phyloP scores from a whole-genome alignment of 1,140 invertebrate genomes.

The Theocolax elegans region DNA sequence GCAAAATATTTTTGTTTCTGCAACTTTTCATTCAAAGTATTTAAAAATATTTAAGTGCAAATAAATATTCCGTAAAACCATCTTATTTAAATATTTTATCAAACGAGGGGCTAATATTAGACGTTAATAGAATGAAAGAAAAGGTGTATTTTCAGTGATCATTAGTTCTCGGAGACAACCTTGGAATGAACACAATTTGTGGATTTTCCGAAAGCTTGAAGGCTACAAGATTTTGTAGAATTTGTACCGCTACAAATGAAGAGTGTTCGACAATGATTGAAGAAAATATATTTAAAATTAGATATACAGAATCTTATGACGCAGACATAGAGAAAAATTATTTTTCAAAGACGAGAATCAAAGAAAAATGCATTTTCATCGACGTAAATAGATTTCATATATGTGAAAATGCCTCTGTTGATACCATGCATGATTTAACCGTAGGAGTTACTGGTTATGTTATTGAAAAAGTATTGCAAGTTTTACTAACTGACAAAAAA shows the following conservation, averaged over 20 bases:
- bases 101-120: not conserved
- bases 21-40: too few species aligned
- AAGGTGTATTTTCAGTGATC: not conserved
- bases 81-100: not conserved
- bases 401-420: not conserved
- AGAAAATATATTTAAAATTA: not conserved
- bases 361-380: not conserved
- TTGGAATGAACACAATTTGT: not conserved
- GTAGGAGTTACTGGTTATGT: not conserved
- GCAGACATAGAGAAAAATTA: not conserved
- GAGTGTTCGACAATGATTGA: not conserved
- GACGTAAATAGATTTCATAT: not conserved
- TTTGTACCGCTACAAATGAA: not conserved
- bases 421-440: not conserved
- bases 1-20: too few species aligned
- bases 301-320: not conserved
- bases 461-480: not conserved
- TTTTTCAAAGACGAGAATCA: not conserved
- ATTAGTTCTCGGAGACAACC: not conserved
- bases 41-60: not conserved
- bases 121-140: not conserved
- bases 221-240: not conserved
- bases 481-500: not conserved
- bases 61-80: not conserved
- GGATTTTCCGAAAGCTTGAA: not conserved